Conservation (phyloP, 2,888 invertebrate genomes). For the Drosophila mimetica region DNA sequence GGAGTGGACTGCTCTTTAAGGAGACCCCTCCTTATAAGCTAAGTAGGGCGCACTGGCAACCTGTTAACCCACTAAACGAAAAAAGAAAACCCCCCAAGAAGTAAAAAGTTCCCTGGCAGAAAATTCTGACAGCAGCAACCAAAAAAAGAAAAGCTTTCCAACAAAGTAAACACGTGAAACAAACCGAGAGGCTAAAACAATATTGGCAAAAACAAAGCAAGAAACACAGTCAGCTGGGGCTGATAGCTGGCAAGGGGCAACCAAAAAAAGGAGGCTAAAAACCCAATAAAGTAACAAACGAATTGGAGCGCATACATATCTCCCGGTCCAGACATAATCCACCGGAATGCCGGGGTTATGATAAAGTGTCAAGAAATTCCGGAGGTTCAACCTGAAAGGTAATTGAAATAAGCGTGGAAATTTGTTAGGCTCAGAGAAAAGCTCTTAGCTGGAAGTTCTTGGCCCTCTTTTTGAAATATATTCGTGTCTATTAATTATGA, state of each 20-base stretch:
- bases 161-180: conserved; percentile 64
- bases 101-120: conserved; percentile 66
- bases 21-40: conserved; percentile 4
- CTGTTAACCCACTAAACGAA: conserved; percentile 64
- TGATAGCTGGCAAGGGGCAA: conserved; percentile 19
- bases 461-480: conserved; percentile 48
- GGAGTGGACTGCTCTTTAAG: conserved; percentile 13
- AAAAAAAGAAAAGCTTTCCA: conserved; percentile 35
- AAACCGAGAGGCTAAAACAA: conserved; percentile 71
- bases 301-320: conserved; percentile 77
- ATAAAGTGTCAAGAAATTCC: conserved; percentile 73
- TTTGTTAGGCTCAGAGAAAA: conserved; percentile 63
- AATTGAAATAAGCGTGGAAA: conserved; percentile 78
- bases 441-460: conserved; percentile 47
- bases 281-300: conserved; percentile 74
- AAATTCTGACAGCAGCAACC: conserved; percentile 60
- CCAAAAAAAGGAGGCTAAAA: conserved; percentile 20
- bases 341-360: conserved; percentile 51
- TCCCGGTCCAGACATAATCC: conserved; percentile 59
- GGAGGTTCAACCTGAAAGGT: conserved; percentile 59
- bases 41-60: conserved; percentile 43
- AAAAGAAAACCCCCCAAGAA: conserved; percentile 31
- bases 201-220: conserved; percentile 53
- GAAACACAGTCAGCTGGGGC: conserved; percentile 47
- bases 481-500: conserved; percentile 75